Percentiles rank a stretch among this genome's conserved stretches.
Evolutionary conservation across 2,113 vertebrate genomes (phyloP).

Genomic region (Pleuronectes platessa): DNA sequence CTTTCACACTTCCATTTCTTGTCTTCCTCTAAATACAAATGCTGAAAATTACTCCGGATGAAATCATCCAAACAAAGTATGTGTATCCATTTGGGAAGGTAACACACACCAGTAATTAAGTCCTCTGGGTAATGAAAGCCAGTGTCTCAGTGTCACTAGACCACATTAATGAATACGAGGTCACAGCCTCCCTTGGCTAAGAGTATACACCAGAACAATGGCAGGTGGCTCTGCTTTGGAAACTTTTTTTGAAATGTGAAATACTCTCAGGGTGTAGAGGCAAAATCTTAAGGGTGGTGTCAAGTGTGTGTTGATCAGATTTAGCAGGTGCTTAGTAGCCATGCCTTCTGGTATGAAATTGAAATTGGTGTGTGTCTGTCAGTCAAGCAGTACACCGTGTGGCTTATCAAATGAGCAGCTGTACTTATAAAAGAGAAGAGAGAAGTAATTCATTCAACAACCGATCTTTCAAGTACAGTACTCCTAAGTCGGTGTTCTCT

Average conservation of each 20-base stretch:
- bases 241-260: slow-evolving; percentile 33
- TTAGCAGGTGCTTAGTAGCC: background rate
- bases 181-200: slow-evolving; percentile 15
- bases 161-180: slow-evolving; percentile 56
- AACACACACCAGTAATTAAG: slow-evolving; percentile 51
- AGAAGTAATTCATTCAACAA: slow-evolving; percentile 1
- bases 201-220: slow-evolving; percentile 19
- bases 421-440: background rate
- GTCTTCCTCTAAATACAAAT: slow-evolving; percentile 11
- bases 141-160: slow-evolving; percentile 45
- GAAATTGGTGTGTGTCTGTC: background rate
- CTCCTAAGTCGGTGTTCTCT: background rate
- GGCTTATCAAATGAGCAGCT: slow-evolving; percentile 9
- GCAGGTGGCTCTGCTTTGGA: slow-evolving; percentile 28
- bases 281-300: background rate
- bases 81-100: slow-evolving; percentile 22
- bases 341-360: background rate
- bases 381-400: slow-evolving; percentile 2
- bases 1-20: background rate
- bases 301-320: background rate
- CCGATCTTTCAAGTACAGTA: slow-evolving; percentile 8
- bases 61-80: slow-evolving; percentile 25
- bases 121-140: slow-evolving; percentile 46
- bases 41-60: background rate
- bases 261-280: background rate